Conservation (phyloP, 2,888 invertebrate species). For the Dolomedes plantarius region DNA sequence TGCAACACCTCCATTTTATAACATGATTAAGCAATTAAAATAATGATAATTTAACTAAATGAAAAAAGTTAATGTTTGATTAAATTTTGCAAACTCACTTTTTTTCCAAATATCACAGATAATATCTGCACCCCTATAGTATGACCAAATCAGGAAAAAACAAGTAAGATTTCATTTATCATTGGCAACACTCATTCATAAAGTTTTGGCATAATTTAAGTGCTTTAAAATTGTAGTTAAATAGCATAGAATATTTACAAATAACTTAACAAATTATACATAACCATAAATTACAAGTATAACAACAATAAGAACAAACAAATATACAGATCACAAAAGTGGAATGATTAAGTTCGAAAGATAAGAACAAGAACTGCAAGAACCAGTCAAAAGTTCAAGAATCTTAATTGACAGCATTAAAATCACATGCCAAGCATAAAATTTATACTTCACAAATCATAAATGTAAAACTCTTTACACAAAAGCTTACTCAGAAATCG, state of each 20-base stretch:
- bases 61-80: too few species aligned
- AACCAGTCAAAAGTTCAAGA: neutral
- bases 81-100: neutral
- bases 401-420: neutral
- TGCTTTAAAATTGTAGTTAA: neutral
- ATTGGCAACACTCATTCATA: neutral
- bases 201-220: constrained; percentile 9
- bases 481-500: neutral
- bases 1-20: too few species aligned
- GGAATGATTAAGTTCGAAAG: constrained; percentile 25
- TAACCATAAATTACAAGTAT: constrained; percentile 20
- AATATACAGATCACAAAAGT: constrained; percentile 36
- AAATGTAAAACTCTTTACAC: neutral
- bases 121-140: neutral
- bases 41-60: too few species aligned
- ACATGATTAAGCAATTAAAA: too few species aligned
- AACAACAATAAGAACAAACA: constrained; percentile 22
- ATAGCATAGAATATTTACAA: constrained; percentile 40
- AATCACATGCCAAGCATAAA: neutral
- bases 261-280: constrained; percentile 50
- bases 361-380: neutral
- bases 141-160: neutral
- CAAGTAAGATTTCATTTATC: neutral
- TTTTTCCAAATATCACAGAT: neutral
- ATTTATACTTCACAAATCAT: neutral